phyloP scores from a whole-genome alignment of 1,140 invertebrate genomes.

The Antheraea pernyi region DNA sequence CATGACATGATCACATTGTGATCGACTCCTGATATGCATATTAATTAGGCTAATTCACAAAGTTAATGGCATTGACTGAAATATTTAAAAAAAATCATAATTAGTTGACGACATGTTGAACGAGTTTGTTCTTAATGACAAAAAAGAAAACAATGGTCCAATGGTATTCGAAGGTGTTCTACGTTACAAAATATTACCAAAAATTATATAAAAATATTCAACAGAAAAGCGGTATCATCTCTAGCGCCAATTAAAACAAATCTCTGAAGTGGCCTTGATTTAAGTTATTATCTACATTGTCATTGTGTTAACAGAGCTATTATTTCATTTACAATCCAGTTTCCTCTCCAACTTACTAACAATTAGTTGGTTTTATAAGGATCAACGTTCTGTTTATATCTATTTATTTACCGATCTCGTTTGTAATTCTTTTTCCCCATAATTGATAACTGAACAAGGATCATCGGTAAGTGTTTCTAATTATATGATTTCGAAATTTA shows the following conservation, averaged over 20 bases:
- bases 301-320: slow-evolving; percentile 24
- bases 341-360: slow-evolving; percentile 22
- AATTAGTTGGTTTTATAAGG: neutral
- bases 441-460: slow-evolving; percentile 24
- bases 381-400: neutral
- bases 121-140: neutral
- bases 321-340: slow-evolving; percentile 31
- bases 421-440: slow-evolving; percentile 6
- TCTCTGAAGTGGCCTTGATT: slow-evolving; percentile 38
- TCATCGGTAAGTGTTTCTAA: slow-evolving; percentile 36
- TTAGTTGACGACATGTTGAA: too few relatives aligned
- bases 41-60: too few relatives aligned
- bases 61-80: too few relatives aligned
- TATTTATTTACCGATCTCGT: neutral
- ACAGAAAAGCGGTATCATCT: neutral
- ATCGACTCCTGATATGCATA: neutral
- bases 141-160: neutral
- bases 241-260: neutral
- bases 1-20: too few relatives aligned
- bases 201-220: neutral
- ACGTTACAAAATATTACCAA: neutral
- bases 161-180: neutral
- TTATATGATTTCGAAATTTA: neutral
- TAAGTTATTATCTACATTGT: slow-evolving; percentile 37
- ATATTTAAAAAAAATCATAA: too few relatives aligned